Conservation (phyloP, 2,797 vertebrate genomes). For the Parotocinclus haroldoi region DNA sequence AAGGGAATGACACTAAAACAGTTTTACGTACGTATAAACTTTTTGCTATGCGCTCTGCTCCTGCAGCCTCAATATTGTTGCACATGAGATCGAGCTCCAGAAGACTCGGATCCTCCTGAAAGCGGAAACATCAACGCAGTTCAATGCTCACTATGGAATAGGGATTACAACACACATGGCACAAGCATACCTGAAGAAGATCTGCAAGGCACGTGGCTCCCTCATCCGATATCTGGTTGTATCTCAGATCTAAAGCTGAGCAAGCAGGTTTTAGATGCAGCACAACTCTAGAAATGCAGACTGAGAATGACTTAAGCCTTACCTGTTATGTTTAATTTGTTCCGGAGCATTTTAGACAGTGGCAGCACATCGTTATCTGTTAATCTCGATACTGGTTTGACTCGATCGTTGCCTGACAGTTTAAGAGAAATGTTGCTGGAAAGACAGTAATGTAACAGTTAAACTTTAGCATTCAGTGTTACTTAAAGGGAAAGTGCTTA, state of each 20-base stretch:
- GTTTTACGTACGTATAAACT: conserved; percentile 74
- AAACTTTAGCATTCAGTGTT: no score
- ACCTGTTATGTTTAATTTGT: conserved; percentile 69
- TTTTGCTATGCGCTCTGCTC: conserved; percentile 76
- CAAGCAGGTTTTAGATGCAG: not conserved
- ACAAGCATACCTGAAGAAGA: conserved; percentile 75
- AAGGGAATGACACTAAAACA: not conserved
- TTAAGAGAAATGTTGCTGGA: conserved; percentile 25
- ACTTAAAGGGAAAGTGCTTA: no score
- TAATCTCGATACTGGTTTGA: conserved; percentile 61
- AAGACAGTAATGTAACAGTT: not conserved
- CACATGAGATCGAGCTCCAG: conserved; percentile 80
- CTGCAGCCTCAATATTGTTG: conserved; percentile 77
- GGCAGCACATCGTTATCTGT: conserved; percentile 67
- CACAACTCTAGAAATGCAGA: not conserved
- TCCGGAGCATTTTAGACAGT: conserved; percentile 62
- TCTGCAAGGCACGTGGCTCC: conserved; percentile 68
- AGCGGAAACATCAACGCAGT: not conserved
- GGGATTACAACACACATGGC: no score
- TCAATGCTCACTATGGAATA: no score
- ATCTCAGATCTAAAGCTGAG: conserved; percentile 79
- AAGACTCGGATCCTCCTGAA: conserved; percentile 63
- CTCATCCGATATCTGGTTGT: conserved; percentile 72
- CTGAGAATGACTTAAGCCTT: conserved; percentile 20
- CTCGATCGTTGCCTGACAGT: conserved; percentile 70